phyloP scores from a whole-genome alignment of 2,888 invertebrate genomes.

The Cancer borealis region DNA sequence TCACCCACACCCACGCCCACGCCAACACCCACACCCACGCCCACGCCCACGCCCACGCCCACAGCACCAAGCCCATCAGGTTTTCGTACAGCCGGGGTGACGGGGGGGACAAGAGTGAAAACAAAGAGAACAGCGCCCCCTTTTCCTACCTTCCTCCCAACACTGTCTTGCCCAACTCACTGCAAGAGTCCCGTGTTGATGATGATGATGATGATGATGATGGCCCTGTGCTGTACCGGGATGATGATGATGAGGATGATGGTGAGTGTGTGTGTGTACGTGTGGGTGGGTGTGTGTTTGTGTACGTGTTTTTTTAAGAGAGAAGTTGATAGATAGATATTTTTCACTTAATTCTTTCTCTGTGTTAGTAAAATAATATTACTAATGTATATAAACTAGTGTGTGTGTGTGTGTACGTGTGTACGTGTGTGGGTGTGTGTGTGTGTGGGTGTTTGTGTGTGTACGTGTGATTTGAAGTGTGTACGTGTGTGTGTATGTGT shows the following conservation, averaged over 20 bases:
- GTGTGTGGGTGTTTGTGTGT: too few relatives aligned
- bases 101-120: constrained; percentile 66
- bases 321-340: too few relatives aligned
- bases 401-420: too few relatives aligned
- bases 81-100: constrained; percentile 80
- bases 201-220: constrained; percentile 83
- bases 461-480: too few relatives aligned
- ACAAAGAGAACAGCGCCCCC: constrained; percentile 75
- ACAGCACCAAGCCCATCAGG: constrained; percentile 90
- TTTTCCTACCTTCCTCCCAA: constrained; percentile 74
- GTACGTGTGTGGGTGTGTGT: too few relatives aligned
- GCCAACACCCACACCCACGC: too few relatives aligned
- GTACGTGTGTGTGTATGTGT: too few relatives aligned
- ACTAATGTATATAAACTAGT: too few relatives aligned
- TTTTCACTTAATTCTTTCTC: neutral
- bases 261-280: constrained; percentile 59
- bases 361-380: too few relatives aligned
- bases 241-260: constrained; percentile 82
- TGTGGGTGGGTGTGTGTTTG: neutral
- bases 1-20: too few relatives aligned
- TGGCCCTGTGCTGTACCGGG: constrained; percentile 87
- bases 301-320: neutral
- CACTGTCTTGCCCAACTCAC: constrained; percentile 66
- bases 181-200: constrained; percentile 78
- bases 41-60: too few relatives aligned